Evolutionary conservation across 2,113 vertebrate genomes (phyloP), one percentile per base, ranked within the genome.

Genomic region (Callospermophilus lateralis): DNA sequence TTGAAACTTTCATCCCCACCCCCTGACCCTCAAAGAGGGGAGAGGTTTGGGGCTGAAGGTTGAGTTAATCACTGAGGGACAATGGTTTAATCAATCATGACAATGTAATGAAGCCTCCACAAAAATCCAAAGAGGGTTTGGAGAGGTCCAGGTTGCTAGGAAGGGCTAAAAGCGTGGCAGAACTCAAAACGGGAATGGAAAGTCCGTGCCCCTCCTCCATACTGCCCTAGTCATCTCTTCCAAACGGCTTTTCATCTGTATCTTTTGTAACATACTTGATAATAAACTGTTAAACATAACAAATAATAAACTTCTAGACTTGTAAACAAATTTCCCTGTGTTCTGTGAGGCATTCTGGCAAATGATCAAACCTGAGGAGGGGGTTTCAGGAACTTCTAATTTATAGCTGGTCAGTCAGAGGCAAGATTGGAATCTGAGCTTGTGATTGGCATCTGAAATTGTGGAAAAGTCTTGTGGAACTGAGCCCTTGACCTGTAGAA

Each of bases 191-290:
- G 61, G 28, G 19, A 19, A 6, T 42, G 20, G 58, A 65, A n/a
- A 51, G 30, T 24, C 32, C 0, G 2, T 15, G 3, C 11, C 4
- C 11, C 39, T 37, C 39, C 19, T 20, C n/a, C 39, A 15, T 34
- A 55, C 34, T 53, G 17, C 34, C 37, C 24, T 80, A 4, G 9
- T 9, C 32, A 16, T 37, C 30, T 63, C 53, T 63, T 88, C 42
- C 53, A 72, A n/a, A 58, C 26, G 34, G 22, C 39, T 51, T 9
- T 48, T 51, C 30, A n/a, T 81, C 24, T 58, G 39, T 80, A 63
- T 11, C 65, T n/a, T 39, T 48, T 51, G 13, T 13, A 28, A 53
- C 72, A 74, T 42, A 20, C 26, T 63, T 24, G 51, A n/a, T 37
- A 32, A 88, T 39, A 88, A 37, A 4, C 78, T 72, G 37, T 37